A percentile compares a stretch with the other conserved stretches of the same genome.
Evolutionary conservation across 64 coral and sea anemone species (phyloP).

Genomic region (Porites lutea): DNA sequence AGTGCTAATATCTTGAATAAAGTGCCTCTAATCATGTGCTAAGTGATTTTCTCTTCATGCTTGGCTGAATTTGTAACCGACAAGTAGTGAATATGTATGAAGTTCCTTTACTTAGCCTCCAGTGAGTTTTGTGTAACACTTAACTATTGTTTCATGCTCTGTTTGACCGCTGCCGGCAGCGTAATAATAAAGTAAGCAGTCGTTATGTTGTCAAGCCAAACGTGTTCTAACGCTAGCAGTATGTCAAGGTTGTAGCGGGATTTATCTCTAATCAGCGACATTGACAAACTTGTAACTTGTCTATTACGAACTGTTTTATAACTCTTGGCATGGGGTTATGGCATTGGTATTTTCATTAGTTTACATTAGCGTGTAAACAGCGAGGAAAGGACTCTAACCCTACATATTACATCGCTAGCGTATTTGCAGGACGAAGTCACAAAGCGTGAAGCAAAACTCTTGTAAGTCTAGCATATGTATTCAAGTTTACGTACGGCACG

Average conservation of each 20-base stretch:
- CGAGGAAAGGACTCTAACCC: slow-evolving; percentile 10
- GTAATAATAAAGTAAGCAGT: slow-evolving; percentile 19
- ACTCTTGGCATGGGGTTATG: slow-evolving; percentile 26
- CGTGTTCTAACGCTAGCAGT: neutral
- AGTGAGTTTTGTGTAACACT: slow-evolving; percentile 30
- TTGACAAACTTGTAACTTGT: slow-evolving; percentile 29
- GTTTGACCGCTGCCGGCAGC: slow-evolving; percentile 2
- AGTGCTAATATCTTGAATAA: neutral
- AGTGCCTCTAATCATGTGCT: slow-evolving; percentile 7
- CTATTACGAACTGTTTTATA: neutral
- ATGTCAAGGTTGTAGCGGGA: neutral
- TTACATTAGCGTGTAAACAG: slow-evolving; percentile 41
- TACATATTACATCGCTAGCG: slow-evolving; percentile 6
- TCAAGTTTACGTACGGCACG: neutral
- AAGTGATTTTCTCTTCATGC: slow-evolving; percentile 12
- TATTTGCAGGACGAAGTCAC: neutral
- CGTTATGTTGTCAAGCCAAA: slow-evolving; percentile 26
- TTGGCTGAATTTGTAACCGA: slow-evolving; percentile 13
- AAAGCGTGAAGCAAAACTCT: slow-evolving; percentile 14
- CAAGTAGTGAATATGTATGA: slow-evolving; percentile 51
- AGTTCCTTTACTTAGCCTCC: slow-evolving; percentile 13
- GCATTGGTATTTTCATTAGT: slow-evolving; percentile 27
- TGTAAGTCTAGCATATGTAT: neutral
- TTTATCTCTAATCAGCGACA: neutral
- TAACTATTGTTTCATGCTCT: slow-evolving; percentile 16